Evolutionary conservation across 2,113 vertebrate species (phyloP), one percentile per base, ranked within the genome.

Genomic region (Tor tambroides): DNA sequence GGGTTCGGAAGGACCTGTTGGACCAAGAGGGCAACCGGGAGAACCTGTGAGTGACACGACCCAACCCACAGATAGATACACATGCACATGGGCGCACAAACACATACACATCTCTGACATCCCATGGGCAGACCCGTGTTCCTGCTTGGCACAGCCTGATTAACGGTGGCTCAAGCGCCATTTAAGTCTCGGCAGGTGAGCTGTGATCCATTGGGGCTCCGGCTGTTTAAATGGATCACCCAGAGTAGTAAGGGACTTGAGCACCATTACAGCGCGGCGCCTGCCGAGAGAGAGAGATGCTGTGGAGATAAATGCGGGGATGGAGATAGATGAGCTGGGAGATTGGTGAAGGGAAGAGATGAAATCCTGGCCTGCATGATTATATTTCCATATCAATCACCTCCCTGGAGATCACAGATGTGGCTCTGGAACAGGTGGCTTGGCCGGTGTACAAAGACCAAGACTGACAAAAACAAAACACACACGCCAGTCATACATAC

Each of bases 21-120:
- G 97, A 72, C 96, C 96, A 28, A 94, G 93, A 76, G 97, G 97
- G 56, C 96, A 97, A 89, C 93, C 97, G 2, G 97, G 97, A 14
- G 97, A 98, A 94, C 94, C 97, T 26, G 97, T 98, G 90, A 97
- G 97, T 97, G 81, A 46, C 56, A 75, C 26, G 61, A 28, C n/a
- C 41, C 28, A 35, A 71, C 59, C 21, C 80, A 63, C 43, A 49
- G 35, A 65, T 17, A 84, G 82, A 51, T 80, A 77, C 28, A 26
- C 80, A 81, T 65, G 30, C 63, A 65, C 38, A 71, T 30, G 11
- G 32, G 49, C 69, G 59, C 82, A 56, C 28, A 69, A 67, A 89
- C 83, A 74, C 67, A 74, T 26, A 38, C 69, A 74, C 19, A 46
- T 69, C 46, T 35, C 41, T 72, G 76, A 59, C 80, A 38, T 83